phyloP scores from a whole-genome alignment of 30 jellyfish, hydroid and myxozoan genomes.

The Phacellophora camtschatica region DNA sequence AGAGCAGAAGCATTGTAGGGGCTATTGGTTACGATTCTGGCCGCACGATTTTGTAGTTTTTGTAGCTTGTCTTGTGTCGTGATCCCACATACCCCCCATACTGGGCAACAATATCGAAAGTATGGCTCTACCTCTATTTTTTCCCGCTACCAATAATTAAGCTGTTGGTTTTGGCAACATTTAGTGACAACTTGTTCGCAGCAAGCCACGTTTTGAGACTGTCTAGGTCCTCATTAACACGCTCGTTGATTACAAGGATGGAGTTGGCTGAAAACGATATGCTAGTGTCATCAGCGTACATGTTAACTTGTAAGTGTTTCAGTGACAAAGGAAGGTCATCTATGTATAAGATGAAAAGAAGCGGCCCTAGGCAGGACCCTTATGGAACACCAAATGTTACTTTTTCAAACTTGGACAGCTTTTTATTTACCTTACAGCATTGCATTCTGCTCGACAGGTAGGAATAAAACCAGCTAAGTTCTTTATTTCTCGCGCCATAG shows the following conservation, averaged over 20 bases:
- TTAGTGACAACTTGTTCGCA: neutral
- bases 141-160: neutral
- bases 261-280: neutral
- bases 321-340: neutral
- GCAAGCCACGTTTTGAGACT: neutral
- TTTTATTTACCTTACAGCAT: neutral
- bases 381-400: neutral
- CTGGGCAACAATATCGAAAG: slow-evolving; percentile 24
- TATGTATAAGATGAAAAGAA: no score
- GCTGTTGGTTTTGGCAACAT: neutral
- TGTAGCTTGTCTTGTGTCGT: neutral
- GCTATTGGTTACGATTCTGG: slow-evolving; percentile 15
- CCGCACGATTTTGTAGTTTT: slow-evolving; percentile 6
- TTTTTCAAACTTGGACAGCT: neutral
- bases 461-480: neutral
- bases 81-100: slow-evolving; percentile 35
- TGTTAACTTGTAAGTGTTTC: slow-evolving; percentile 9
- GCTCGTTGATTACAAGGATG: neutral
- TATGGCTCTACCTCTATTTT: neutral
- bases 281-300: slow-evolving; percentile 9
- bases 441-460: neutral
- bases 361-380: neutral
- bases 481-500: slow-evolving; percentile 11
- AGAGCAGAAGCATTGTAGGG: neutral
- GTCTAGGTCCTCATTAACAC: neutral